Base-by-base conservation (phyloP, 2,113 vertebrate species). In the Seriola rivoliana region DNA sequence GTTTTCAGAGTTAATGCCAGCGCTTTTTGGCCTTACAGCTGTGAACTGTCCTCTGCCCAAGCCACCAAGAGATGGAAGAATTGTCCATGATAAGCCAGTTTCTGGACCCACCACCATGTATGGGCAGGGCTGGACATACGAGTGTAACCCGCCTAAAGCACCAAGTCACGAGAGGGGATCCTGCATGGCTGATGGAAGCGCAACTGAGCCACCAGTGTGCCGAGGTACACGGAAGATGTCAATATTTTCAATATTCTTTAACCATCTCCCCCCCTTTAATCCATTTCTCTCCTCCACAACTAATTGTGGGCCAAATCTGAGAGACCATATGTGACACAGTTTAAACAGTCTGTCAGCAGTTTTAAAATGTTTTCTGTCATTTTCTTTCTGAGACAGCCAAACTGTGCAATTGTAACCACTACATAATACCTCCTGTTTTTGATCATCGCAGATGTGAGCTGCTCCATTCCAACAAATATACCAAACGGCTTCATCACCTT, bases 401-500 rank as follows among this genome's bases (percentile, higher is more conserved):
- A 14, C 14, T 38, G 38, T 71, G 25, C 23, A 46, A 4, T 44
- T 32, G 16, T 29, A 16, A 6, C n/a, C 16, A 14, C 11, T 50
- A 3, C 52, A 67, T 38, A 19, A 52, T 8, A 52, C 38, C n/a
- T 32, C 12, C 38, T 65, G 13, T n/a, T 23, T 73, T 9, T 63
- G 38, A 62, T 62, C 17, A 8, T 79, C 4, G 1, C 87, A 99
- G 97, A 90, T 63, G 96, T 98, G 59, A 94, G 88, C 52, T 99
- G 98, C 74, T 68, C 95, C 13, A 91, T 92, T 17, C 98, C 97
- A 2, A 50, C 80, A 12, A 88, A 69, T 50, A 95, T 98, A 76
- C 92, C 94, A 0, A 96, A 98, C 0, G 97, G 98, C 7, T 94
- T 97, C 75, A 85, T 99, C 63, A 95, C 96, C 50, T 96, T 97